phyloP scores from a whole-genome alignment of 2,113 vertebrate genomes.

The Riparia riparia region DNA sequence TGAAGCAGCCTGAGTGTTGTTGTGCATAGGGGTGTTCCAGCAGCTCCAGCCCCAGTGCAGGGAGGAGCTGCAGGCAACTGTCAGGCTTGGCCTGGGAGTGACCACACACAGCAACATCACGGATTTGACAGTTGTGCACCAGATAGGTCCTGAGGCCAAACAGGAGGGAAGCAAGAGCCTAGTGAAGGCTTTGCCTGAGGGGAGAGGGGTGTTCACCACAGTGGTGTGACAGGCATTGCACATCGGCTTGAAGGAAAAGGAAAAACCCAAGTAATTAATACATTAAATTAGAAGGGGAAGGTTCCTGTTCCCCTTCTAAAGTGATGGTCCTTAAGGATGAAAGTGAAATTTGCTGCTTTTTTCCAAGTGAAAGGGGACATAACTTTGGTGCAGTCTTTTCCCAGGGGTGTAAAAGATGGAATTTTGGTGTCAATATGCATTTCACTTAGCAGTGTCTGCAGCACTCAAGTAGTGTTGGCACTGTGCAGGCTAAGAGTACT shows the following conservation, averaged over 20 bases:
- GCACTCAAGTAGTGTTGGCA: not conserved
- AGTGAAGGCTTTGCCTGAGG: not conserved
- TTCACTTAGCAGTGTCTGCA: not conserved
- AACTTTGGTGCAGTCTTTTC: not conserved
- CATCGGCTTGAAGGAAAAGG: not conserved
- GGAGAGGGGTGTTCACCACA: not conserved
- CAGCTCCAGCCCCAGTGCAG: not conserved
- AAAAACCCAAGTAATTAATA: not conserved
- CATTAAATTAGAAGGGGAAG: not conserved
- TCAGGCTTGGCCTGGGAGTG: not conserved
- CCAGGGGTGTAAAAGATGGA: not conserved
- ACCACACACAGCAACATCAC: fast-evolving
- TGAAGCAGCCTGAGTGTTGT: not conserved
- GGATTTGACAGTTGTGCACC: not conserved
- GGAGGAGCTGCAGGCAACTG: not conserved
- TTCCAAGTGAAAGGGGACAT: not conserved
- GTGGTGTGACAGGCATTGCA: not conserved
- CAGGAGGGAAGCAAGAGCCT: not conserved
- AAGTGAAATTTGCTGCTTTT: not conserved
- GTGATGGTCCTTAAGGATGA: not conserved
- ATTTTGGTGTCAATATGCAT: not conserved
- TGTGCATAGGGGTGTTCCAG: fast-evolving
- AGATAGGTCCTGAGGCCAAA: fast-evolving
- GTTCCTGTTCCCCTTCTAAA: not conserved
- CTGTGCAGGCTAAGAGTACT: fast-evolving